Base-by-base conservation (phyloP, 2,888 invertebrate species). In the Drosophila anomelani region DNA sequence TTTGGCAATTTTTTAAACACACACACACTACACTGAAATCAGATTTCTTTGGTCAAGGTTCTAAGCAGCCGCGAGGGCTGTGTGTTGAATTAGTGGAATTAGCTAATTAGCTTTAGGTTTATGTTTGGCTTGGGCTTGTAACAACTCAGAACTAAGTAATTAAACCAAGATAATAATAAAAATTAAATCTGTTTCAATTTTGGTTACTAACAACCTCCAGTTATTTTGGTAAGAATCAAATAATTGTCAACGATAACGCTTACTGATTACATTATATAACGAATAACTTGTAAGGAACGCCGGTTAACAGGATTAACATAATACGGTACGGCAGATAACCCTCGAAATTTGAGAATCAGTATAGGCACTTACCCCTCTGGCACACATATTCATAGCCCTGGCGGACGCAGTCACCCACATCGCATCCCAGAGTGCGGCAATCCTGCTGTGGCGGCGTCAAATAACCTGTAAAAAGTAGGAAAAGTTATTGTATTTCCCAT, bases 381-480 rank as follows among this genome's bases (percentile, higher is more conserved):
- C 93, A 93, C 41, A 96, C 95, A 93, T 96, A 98, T 89, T 95
- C 95, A 74, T 96, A 96, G 77, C 96, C 96, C 92, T 97, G 96
- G 81, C 96, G 95, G 78, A 97, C 95, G 93, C 97, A 98, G 92
- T 96, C 96, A 77, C 96, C 96, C 86, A 95, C 94, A 79, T 96
- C 96, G 93, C 98, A 98, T 77, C 97, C 97, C 72, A 95, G 94
- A 2, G 96, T 96, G 83, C 97, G 94, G 92, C 98, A 97, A 91
- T 97, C 97, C 53, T 95, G 79, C 43, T 87, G 94, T 41, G 94
- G 91, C 38, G 90, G 88, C 0, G 88, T 91, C 43, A 91, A 53
- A 69, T 89, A 92, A 77, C 92, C 92, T 92, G 15, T 13, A 13
- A 15, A 9, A 26, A 7, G 0, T 3, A 10, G 23, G 0, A 7